Percentiles rank a stretch among this genome's conserved stretches.
Conservation (phyloP, 2,113 vertebrate genomes). For the Oreochromis spilurus region DNA sequence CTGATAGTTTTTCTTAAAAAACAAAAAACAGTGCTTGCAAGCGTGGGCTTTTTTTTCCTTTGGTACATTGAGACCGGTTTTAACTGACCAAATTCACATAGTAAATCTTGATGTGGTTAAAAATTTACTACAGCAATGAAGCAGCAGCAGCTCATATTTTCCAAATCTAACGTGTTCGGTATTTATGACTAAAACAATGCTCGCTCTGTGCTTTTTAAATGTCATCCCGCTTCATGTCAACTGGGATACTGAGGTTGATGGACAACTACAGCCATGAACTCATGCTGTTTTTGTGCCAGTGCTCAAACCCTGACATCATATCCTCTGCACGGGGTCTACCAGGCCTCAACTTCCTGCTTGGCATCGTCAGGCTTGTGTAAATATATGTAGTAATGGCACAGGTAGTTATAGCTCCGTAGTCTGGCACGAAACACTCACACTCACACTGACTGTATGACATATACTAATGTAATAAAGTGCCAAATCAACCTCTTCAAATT, state of each 20-base stretch:
- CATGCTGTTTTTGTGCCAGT: constrained; percentile 7
- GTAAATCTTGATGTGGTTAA: constrained; percentile 25
- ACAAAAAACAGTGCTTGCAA: not conserved
- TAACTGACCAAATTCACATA: constrained; percentile 10
- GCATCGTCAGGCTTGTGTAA: constrained; percentile 39
- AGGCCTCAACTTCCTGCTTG: constrained; percentile 43
- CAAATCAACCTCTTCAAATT: constrained; percentile 31
- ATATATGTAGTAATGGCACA: constrained; percentile 50
- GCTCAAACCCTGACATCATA: constrained; percentile 52
- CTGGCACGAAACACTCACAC: not conserved
- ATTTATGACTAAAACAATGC: constrained; percentile 48
- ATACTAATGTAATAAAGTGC: constrained; percentile 43
- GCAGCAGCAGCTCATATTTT: constrained; percentile 42
- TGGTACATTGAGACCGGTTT: not conserved
- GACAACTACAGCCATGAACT: constrained; percentile 48
- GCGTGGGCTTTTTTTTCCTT: not conserved
- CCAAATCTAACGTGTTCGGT: constrained; percentile 24
- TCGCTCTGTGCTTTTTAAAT: constrained; percentile 35
- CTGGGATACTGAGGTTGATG: constrained; percentile 25
- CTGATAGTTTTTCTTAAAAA: not conserved
- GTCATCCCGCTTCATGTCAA: constrained; percentile 19
- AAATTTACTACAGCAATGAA: constrained; percentile 28
- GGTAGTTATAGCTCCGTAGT: constrained; percentile 5
- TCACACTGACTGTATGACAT: constrained; percentile 17
- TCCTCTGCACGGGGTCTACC: constrained; percentile 29